Evolutionary conservation across 2,888 invertebrate species (phyloP).

Genomic region (Harmothoe impar): DNA sequence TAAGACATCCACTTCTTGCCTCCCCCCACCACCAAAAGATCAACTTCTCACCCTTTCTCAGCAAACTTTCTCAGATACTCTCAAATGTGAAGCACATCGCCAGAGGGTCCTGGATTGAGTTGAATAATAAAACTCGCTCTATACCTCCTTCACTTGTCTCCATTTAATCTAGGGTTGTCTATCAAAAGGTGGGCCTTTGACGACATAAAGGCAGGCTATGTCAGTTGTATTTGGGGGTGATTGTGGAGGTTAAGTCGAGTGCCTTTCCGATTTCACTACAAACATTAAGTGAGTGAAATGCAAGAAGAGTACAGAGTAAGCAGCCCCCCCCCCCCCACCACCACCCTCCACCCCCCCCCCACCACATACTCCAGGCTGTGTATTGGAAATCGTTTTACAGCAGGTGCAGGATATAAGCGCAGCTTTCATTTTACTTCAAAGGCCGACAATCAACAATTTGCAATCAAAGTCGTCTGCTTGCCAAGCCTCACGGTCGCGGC

Average conservation of each 20-base stretch:
- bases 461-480: slow-evolving; percentile 50
- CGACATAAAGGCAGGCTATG: background rate
- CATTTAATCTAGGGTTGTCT: background rate
- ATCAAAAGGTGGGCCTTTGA: background rate
- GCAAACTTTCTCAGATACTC: slow-evolving; percentile 9
- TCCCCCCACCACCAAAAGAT: background rate
- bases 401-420: slow-evolving; percentile 49
- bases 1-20: background rate
- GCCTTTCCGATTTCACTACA: background rate
- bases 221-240: slow-evolving; percentile 8
- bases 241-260: slow-evolving; percentile 11
- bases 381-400: slow-evolving; percentile 36
- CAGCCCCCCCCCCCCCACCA: background rate
- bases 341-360: background rate
- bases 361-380: background rate
- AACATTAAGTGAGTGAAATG: slow-evolving; percentile 26
- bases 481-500: slow-evolving; percentile 2
- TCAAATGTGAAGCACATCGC: background rate
- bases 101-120: background rate
- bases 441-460: slow-evolving; percentile 59
- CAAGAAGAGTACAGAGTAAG: background rate
- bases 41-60: slow-evolving; percentile 12
- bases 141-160: too few species aligned
- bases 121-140: too few species aligned
- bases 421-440: slow-evolving; percentile 40